Conservation (phyloP, 2,888 invertebrate species). For the Myopa tessellatipennis region DNA sequence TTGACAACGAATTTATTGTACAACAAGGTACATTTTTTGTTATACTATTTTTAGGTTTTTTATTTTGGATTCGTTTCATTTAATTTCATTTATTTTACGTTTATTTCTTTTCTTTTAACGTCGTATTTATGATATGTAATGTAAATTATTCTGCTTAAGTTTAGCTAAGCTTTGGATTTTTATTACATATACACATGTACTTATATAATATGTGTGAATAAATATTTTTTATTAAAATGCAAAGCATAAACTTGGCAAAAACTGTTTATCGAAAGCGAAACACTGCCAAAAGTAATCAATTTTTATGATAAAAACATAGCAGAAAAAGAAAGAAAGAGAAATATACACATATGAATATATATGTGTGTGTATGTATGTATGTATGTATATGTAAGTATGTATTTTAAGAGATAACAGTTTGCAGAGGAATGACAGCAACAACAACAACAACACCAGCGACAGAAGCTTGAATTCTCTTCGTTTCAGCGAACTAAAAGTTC, state of each 20-base stretch:
- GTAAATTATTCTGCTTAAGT: not conserved
- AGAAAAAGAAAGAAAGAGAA: not conserved
- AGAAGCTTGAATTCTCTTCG: not conserved
- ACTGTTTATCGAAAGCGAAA: not conserved
- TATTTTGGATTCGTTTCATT: not conserved
- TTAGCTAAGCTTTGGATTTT: not conserved
- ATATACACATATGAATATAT: not conserved
- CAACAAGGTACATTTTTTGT: too few species aligned
- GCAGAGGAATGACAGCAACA: slow-evolving; percentile 35
- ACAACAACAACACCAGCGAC: slow-evolving; percentile 51
- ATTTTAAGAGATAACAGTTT: not conserved
- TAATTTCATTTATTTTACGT: not conserved
- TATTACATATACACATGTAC: not conserved
- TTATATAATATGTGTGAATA: not conserved
- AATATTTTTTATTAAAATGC: not conserved
- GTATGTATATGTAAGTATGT: not conserved
- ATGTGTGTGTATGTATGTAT: not conserved
- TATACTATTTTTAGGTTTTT: too few species aligned
- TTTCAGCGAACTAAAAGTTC: slow-evolving; percentile 3
- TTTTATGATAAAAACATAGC: not conserved
- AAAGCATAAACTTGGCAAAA: not conserved
- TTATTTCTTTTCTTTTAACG: not conserved
- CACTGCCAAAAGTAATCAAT: not conserved
- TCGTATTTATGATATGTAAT: not conserved
- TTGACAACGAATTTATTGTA: too few species aligned